Conservation (phyloP, 2,797 vertebrate genomes). For the Sebastes minor region DNA sequence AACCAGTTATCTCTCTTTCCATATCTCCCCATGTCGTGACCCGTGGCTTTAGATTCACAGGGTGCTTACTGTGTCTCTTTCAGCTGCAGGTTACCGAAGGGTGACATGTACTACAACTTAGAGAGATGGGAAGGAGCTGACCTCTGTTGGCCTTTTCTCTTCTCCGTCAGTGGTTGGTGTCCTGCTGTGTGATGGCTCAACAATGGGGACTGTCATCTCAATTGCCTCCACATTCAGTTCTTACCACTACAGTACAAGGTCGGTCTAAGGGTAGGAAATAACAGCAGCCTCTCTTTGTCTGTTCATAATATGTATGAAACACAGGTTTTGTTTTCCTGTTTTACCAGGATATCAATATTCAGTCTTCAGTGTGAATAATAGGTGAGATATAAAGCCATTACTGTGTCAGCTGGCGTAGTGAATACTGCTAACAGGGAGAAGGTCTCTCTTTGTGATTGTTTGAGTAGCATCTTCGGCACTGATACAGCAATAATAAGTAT, state of each 20-base stretch:
- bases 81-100: neutral
- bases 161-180: conserved; percentile 27
- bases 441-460: conserved; percentile 1
- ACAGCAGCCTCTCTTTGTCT: neutral
- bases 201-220: conserved; percentile 40
- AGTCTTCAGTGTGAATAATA: neutral
- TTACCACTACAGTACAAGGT: neutral
- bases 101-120: neutral
- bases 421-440: neutral
- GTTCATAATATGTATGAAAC: conserved; percentile 23
- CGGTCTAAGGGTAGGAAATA: neutral
- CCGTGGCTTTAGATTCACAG: neutral
- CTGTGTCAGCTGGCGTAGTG: neutral
- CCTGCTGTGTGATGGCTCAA: conserved; percentile 55
- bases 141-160: conserved; percentile 24
- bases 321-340: neutral
- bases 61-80: neutral
- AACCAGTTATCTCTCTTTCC: neutral
- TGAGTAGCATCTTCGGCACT: neutral
- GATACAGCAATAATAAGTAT: conserved; percentile 8
- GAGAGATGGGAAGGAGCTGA: conserved; percentile 27
- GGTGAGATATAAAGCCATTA: neutral
- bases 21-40: neutral
- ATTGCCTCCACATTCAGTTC: conserved; percentile 9
- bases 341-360: neutral